Evolutionary conservation across 2,888 invertebrate genomes (phyloP), one percentile per base, ranked within the genome.

Genomic region (Eupithecia tripunctaria): DNA sequence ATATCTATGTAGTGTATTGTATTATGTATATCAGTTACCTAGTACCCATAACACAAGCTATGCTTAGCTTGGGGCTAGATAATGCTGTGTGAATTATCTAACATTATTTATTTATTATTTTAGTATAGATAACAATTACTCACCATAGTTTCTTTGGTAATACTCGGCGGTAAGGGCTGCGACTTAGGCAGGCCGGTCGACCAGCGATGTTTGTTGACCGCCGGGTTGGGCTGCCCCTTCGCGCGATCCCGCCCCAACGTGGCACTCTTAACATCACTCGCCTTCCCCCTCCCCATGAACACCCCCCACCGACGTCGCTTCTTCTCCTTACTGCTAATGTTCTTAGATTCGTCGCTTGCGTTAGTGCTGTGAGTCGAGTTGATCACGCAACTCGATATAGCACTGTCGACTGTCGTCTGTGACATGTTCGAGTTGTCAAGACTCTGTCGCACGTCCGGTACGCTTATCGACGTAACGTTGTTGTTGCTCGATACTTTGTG

Each of bases 91-190:
- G n/a, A n/a, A n/a, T n/a, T n/a, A n/a, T n/a, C n/a, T n/a, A n/a
- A n/a, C n/a, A n/a, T n/a, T n/a, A n/a, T n/a, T n/a, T n/a, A n/a
- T n/a, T n/a, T n/a, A n/a, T n/a, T 18, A n/a, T 18, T 2, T 29
- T 29, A 29, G 29, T 29, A 29, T 5, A 29, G 29, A 29, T 29
- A 29, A n/a, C n/a, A n/a, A n/a, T n/a, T n/a, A n/a, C 94, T 92
- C 83, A 97, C 97, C 96, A 97, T 95, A 78, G 96, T 96, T 91
- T 97, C 97, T 92, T 97, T 97, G 84, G 97, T 97, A 84, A 97
- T 97, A 67, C 96, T 96, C 0, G 97, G 96, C 36, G 97, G 97
- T 72, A 97, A 90, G 6, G 97, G 97, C 85, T 96, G 96, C 56
- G 96, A 94, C 81, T 96, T 95, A 21, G 96, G 96, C 78, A 96